Evolutionary conservation across 2,888 invertebrate genomes (phyloP).

Genomic region (Eupithecia pulchellata): DNA sequence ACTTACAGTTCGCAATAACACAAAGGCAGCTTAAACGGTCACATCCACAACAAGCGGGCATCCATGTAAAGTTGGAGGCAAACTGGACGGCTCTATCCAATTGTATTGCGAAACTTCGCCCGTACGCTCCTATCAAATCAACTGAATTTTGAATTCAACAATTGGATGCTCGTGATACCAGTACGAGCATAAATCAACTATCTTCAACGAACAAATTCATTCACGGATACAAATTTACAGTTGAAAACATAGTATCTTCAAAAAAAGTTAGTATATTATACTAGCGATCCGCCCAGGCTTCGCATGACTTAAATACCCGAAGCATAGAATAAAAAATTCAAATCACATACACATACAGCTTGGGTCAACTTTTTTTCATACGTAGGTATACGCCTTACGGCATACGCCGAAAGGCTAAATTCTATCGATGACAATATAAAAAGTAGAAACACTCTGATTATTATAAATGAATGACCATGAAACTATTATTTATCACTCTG

Average conservation of each 20-base stretch:
- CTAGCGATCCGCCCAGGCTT: too few species aligned
- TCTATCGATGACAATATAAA: background rate
- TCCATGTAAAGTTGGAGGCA: background rate
- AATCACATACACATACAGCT: too few species aligned
- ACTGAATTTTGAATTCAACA: background rate
- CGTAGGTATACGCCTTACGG: too few species aligned
- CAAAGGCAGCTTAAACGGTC: background rate
- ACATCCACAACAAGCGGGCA: background rate
- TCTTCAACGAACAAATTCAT: background rate
- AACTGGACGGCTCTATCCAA: background rate
- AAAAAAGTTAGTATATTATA: background rate
- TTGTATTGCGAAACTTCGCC: background rate
- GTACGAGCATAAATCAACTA: background rate
- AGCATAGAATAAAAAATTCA: too few species aligned
- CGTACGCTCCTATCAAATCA: constrained; percentile 4
- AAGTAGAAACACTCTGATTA: too few species aligned
- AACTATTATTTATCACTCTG: background rate
- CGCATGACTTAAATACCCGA: too few species aligned
- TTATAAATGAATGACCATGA: too few species aligned
- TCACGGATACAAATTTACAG: too few species aligned
- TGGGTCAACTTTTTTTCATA: too few species aligned
- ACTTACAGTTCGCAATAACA: background rate
- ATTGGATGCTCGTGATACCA: background rate
- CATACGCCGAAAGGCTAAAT: too few species aligned
- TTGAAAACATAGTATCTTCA: too few species aligned